Evolutionary conservation across 2,113 vertebrate genomes (phyloP).

Genomic region (Tyrannus savana): DNA sequence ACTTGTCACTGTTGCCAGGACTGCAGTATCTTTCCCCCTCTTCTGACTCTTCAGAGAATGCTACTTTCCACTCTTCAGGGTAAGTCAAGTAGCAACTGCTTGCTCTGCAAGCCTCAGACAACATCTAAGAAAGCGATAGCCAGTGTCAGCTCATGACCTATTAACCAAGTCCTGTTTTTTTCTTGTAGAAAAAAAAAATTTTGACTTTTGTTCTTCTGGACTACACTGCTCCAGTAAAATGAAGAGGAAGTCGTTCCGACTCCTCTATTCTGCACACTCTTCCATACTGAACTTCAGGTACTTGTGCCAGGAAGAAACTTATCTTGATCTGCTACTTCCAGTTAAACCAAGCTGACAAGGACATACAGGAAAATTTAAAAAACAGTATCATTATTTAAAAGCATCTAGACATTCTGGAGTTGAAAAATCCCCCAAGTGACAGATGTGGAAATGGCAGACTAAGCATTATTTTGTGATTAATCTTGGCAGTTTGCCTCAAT

Average conservation of each 20-base stretch:
- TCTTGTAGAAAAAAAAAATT: neutral
- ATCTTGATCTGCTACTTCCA: neutral
- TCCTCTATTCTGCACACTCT: rapidly evolving
- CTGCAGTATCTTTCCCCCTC: neutral
- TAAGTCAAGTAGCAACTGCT: neutral
- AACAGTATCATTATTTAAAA: neutral
- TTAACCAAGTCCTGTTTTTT: neutral
- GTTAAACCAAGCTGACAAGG: neutral
- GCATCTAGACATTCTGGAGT: neutral
- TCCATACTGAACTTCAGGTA: neutral
- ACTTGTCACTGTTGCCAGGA: neutral
- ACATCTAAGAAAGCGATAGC: rapidly evolving
- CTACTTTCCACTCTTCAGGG: neutral
- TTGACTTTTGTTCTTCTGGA: neutral
- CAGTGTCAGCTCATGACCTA: neutral
- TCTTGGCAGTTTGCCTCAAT: neutral
- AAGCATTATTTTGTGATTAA: neutral
- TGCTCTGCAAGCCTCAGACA: neutral
- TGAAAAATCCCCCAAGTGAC: neutral
- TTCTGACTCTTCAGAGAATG: neutral
- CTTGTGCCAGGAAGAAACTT: neutral
- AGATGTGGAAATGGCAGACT: neutral
- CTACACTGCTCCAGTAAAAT: neutral
- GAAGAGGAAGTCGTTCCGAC: neutral
- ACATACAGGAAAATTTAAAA: neutral